Evolutionary conservation across 2,797 vertebrate species (phyloP).

Genomic region (Myiotriccus ornatus): DNA sequence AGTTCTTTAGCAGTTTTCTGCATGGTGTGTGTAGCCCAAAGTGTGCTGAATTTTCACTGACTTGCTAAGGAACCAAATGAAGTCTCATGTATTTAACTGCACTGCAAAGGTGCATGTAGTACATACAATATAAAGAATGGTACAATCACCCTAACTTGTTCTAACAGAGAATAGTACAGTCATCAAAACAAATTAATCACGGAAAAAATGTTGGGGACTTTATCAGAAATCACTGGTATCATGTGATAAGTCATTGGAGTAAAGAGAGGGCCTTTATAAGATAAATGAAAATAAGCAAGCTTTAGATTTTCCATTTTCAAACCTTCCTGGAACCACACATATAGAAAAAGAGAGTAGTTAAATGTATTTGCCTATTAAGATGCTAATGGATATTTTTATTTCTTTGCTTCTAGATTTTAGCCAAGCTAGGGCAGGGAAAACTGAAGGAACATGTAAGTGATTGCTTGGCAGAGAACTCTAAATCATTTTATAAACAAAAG

Average conservation of each 20-base stretch:
- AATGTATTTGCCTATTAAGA: background rate
- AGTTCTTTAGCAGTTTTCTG: background rate
- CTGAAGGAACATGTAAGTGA: background rate
- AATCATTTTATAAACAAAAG: background rate
- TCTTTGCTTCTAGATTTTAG: background rate
- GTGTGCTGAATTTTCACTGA: background rate
- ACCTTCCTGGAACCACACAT: background rate
- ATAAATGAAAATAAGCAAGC: background rate
- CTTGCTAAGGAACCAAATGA: background rate
- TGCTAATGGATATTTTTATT: background rate
- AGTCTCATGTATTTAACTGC: background rate
- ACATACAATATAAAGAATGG: background rate
- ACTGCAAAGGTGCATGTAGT: background rate
- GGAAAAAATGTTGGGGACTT: background rate
- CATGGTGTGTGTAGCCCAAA: background rate
- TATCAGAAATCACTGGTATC: background rate
- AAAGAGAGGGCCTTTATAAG: background rate
- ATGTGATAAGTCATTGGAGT: background rate
- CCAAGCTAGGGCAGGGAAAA: background rate
- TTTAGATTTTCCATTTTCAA: background rate
- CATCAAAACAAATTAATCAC: background rate
- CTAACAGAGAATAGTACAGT: background rate
- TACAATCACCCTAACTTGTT: background rate
- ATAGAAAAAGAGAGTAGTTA: background rate
- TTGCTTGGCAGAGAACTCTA: background rate